Percentiles rank a stretch among this genome's conserved stretches.
Conservation (phyloP, 2,113 vertebrate genomes). For the Pseudois nayaur region DNA sequence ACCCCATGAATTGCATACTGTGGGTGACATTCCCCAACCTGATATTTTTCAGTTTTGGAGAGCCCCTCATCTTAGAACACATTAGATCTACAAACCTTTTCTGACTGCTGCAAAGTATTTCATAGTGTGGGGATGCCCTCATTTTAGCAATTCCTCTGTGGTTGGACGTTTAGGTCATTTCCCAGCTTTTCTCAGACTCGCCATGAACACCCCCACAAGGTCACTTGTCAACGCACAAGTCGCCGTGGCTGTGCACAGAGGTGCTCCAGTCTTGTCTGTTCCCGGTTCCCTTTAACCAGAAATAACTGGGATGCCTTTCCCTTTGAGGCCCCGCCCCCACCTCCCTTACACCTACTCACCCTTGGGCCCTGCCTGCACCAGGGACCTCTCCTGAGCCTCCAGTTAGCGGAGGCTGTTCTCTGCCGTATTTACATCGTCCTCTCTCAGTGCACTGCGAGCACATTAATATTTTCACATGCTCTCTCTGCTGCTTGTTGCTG, state of each 20-base stretch:
- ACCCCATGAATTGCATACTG: too few relatives aligned
- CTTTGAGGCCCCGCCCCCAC: rapidly evolving
- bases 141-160: not conserved
- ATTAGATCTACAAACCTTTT: not conserved
- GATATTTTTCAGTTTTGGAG: not conserved
- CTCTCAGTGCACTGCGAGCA: rapidly evolving
- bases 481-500: not conserved
- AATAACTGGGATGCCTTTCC: not conserved
- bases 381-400: not conserved
- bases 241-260: rapidly evolving
- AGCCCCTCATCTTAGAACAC: not conserved
- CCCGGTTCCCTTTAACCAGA: rapidly evolving
- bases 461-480: not conserved
- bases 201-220: not conserved
- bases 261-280: rapidly evolving
- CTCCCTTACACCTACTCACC: not conserved
- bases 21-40: not conserved
- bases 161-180: not conserved
- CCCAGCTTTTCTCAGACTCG: not conserved
- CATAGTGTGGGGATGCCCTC: not conserved
- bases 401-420: not conserved
- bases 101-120: not conserved
- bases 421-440: rapidly evolving
- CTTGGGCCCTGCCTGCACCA: rapidly evolving
- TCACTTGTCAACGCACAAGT: rapidly evolving